Evolutionary conservation across 2,113 vertebrate species (phyloP).

Genomic region (Calidris pygmaea): DNA sequence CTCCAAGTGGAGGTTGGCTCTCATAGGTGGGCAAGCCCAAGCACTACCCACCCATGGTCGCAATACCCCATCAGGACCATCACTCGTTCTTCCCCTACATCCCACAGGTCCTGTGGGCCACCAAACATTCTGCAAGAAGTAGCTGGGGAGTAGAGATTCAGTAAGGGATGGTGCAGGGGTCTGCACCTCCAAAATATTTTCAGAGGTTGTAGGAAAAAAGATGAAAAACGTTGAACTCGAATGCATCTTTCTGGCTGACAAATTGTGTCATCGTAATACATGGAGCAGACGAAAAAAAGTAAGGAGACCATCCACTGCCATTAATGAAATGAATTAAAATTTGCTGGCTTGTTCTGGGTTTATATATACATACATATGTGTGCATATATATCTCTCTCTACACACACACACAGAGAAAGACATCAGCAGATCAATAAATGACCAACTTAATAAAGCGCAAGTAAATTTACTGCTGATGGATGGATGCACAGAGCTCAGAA

Average conservation of each 20-base stretch:
- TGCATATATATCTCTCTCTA: not conserved
- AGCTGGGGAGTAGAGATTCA: not conserved
- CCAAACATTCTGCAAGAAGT: not conserved
- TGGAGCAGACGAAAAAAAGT: not conserved
- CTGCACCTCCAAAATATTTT: not conserved
- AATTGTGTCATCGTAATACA: fast-evolving
- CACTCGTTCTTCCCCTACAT: not conserved
- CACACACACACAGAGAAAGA: fast-evolving
- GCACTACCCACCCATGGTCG: fast-evolving
- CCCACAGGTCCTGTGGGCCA: not conserved
- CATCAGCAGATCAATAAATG: not conserved
- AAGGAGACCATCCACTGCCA: not conserved
- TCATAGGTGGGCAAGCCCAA: not conserved
- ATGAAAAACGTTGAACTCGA: not conserved
- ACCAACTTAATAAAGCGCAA: not conserved
- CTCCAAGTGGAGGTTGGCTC: not conserved
- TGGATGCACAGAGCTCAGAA: not conserved
- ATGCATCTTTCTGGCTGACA: not conserved
- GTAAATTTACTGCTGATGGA: not conserved
- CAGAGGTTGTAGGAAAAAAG: not conserved
- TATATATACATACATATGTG: not conserved
- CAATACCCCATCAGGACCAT: not conserved
- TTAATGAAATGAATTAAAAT: not conserved
- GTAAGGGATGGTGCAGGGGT: not conserved
- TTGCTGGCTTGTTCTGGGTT: not conserved